Evolutionary conservation across 1,140 invertebrate genomes (phyloP).

Genomic region (Akabosia matsudoensis): DNA sequence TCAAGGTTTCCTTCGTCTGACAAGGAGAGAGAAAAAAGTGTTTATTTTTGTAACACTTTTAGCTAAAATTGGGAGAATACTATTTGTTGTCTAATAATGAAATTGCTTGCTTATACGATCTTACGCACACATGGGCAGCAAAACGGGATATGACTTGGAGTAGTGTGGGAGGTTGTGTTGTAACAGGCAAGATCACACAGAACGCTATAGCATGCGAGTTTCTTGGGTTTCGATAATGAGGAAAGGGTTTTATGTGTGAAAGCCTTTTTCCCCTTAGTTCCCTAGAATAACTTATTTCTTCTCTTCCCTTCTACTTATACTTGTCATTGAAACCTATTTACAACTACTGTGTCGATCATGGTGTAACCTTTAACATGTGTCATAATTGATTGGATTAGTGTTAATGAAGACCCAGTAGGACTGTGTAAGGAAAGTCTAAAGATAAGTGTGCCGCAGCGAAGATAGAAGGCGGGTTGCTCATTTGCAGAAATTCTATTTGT

Average conservation of each 20-base stretch:
- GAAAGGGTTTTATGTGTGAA: too few species aligned
- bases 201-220: not conserved
- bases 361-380: not conserved
- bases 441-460: not conserved
- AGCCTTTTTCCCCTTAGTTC: too few species aligned
- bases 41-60: constrained; percentile 8
- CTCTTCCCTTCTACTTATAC: not conserved
- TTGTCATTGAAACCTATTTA: not conserved
- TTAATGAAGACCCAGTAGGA: too few species aligned
- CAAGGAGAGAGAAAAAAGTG: not conserved
- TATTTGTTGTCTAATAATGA: not conserved
- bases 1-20: not conserved
- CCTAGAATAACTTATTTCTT: not conserved
- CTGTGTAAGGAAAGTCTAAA: not conserved
- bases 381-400: not conserved
- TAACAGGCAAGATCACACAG: not conserved
- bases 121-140: not conserved
- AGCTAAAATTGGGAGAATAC: not conserved
- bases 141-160: not conserved
- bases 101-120: too few species aligned
- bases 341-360: not conserved
- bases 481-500: too few species aligned
- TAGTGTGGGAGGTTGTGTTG: not conserved
- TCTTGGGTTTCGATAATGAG: too few species aligned
- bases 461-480: too few species aligned